phyloP scores from a whole-genome alignment of 2,797 vertebrate genomes.

The Gastrophryne carolinensis region DNA sequence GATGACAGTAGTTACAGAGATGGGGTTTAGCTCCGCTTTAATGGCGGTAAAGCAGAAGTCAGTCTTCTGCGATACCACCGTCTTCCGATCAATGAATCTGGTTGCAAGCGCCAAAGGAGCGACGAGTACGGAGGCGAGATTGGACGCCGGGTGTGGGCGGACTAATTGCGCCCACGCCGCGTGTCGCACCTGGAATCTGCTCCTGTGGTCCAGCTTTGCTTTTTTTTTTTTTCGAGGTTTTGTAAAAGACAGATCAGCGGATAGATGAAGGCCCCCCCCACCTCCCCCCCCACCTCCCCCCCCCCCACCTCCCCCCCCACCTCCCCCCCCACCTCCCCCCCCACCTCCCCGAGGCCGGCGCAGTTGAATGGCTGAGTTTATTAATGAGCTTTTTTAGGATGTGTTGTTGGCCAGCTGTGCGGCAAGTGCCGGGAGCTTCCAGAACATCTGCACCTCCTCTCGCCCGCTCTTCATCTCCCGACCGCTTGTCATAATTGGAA shows the following conservation, averaged over 20 bases:
- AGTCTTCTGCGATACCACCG: too few relatives aligned
- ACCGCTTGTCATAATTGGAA: background rate
- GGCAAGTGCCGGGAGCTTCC: background rate
- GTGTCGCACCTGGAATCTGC: background rate
- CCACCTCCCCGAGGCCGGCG: background rate
- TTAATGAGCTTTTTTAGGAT: slow-evolving; percentile 27
- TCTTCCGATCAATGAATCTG: too few relatives aligned
- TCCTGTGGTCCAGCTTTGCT: background rate
- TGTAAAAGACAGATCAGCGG: background rate
- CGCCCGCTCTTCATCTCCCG: background rate
- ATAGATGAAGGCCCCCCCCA: too few relatives aligned
- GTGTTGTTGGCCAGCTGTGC: background rate
- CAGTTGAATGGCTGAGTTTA: background rate
- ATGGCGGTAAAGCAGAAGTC: too few relatives aligned
- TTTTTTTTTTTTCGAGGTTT: background rate
- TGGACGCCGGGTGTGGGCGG: background rate
- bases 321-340: background rate
- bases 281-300: too few relatives aligned
- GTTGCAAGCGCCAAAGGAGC: too few relatives aligned
- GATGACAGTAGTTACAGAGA: too few relatives aligned
- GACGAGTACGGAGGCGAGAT: background rate
- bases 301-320: too few relatives aligned
- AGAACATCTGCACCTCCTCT: slow-evolving; percentile 5
- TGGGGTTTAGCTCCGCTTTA: too few relatives aligned
- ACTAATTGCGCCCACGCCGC: background rate